Percentiles rank a stretch among this genome's conserved stretches.
Evolutionary conservation across 2,888 invertebrate species (phyloP).

Genomic region (Diarsia dahlii): DNA sequence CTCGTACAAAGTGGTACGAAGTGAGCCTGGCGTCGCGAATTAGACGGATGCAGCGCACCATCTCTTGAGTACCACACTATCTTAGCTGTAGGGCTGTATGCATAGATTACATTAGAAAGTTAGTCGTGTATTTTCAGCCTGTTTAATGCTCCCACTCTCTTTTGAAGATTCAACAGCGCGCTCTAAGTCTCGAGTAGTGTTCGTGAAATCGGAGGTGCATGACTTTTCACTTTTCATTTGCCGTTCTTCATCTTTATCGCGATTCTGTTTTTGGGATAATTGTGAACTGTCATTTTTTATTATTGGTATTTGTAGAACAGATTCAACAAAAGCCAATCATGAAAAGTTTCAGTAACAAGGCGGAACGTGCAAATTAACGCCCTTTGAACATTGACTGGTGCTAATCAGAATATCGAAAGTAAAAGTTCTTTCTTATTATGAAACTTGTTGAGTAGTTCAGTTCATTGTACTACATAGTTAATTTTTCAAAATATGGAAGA

Average conservation of each 20-base stretch:
- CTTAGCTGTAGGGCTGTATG: conserved; percentile 41
- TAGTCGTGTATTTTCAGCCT: not conserved
- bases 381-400: not conserved
- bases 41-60: conserved; percentile 46
- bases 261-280: not conserved
- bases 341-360: not conserved
- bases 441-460: not conserved
- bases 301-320: no score
- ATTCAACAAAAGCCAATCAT: no score
- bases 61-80: conserved; percentile 30
- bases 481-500: no score
- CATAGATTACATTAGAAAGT: conserved; percentile 21
- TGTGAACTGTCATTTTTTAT: not conserved
- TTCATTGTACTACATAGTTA: no score
- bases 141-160: not conserved
- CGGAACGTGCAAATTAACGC: not conserved
- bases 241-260: not conserved
- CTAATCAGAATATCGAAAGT: not conserved
- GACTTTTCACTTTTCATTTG: not conserved
- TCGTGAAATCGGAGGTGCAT: not conserved
- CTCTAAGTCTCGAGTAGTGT: not conserved
- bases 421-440: no score
- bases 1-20: conserved; percentile 16
- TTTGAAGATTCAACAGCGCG: not conserved
- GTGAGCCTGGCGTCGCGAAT: conserved; percentile 55